phyloP scores from a whole-genome alignment of 1,140 invertebrate genomes.

The Saccostrea glomerata region DNA sequence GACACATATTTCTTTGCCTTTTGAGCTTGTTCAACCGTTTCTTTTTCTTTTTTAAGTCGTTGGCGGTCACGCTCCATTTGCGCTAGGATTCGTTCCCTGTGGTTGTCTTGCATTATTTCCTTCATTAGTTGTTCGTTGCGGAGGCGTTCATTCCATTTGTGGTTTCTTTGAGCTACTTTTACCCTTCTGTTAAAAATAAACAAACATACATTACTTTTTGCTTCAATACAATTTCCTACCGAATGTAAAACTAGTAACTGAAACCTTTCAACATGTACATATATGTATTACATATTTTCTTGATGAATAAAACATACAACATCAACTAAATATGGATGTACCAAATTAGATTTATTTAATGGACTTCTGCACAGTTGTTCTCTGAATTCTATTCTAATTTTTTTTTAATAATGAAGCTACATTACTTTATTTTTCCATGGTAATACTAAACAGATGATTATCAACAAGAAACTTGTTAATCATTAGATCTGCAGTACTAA shows the following conservation, averaged over 20 bases:
- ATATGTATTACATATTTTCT: not conserved
- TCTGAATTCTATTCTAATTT: too few relatives aligned
- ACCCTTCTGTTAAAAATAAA: constrained; percentile 59
- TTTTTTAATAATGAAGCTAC: too few relatives aligned
- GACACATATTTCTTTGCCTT: constrained; percentile 74
- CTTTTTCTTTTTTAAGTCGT: constrained; percentile 68
- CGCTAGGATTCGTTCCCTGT: constrained; percentile 67
- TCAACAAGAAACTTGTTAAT: too few relatives aligned
- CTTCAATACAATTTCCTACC: too few relatives aligned
- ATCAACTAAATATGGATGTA: too few relatives aligned
- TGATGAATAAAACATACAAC: too few relatives aligned
- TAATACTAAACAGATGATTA: too few relatives aligned
- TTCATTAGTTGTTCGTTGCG: constrained; percentile 68
- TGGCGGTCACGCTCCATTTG: constrained; percentile 71
- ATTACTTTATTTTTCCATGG: too few relatives aligned
- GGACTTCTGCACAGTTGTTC: too few relatives aligned
- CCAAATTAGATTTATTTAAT: too few relatives aligned
- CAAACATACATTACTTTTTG: not conserved
- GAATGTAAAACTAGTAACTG: too few relatives aligned
- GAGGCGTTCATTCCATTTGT: constrained; percentile 64
- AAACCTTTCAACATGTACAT: not conserved
- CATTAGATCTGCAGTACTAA: too few relatives aligned
- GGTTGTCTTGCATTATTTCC: constrained; percentile 73
- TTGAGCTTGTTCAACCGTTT: constrained; percentile 63
- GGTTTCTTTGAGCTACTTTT: constrained; percentile 63